phyloP scores from a whole-genome alignment of 2,113 vertebrate species.

The Mirounga angustirostris region DNA sequence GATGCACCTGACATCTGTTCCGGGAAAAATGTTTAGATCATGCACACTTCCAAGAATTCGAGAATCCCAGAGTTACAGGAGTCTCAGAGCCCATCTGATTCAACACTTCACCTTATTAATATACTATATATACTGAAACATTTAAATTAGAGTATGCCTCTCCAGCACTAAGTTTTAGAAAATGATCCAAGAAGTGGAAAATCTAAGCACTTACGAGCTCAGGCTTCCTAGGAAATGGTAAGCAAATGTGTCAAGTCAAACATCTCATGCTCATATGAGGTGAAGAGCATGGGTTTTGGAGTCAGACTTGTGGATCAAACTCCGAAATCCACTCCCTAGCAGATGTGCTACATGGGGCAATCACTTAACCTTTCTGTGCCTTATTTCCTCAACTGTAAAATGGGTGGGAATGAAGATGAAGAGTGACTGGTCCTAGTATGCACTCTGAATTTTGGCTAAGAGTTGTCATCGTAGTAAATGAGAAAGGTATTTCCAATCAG shows the following conservation, averaged over 20 bases:
- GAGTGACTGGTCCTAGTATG: neutral
- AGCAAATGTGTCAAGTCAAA: neutral
- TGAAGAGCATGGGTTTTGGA: neutral
- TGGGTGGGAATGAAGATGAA: neutral
- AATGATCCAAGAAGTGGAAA: neutral
- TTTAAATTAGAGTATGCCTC: neutral
- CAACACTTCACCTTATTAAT: neutral
- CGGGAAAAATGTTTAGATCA: neutral
- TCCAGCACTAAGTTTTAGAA: neutral
- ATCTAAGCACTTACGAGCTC: constrained; percentile 5
- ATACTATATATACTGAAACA: neutral
- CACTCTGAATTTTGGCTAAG: neutral
- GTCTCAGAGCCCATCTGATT: neutral
- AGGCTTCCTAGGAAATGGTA: neutral
- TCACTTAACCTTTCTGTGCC: neutral
- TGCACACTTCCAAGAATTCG: neutral
- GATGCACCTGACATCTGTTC: neutral
- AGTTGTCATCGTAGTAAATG: neutral
- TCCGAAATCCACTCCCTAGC: neutral
- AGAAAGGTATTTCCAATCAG: neutral
- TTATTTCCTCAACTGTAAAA: neutral
- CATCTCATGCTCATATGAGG: neutral
- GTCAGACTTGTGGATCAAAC: neutral
- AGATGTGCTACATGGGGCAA: neutral
- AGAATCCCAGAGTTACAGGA: neutral